Conservation (phyloP, 2,797 vertebrate species). For the Holocentrus rufus region DNA sequence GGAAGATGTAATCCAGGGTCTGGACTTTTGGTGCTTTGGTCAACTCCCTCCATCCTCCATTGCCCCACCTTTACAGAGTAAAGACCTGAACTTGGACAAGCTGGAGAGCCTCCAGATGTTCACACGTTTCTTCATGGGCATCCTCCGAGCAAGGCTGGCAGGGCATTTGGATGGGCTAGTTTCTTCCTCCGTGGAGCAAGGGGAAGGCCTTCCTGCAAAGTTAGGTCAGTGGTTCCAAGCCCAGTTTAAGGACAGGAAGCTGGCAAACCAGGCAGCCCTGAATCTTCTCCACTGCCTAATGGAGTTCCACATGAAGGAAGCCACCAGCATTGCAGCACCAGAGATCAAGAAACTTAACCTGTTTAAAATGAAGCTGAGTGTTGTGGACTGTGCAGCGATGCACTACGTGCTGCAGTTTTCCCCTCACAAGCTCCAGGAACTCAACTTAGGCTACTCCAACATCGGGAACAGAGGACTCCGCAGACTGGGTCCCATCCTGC, state of each 20-base stretch:
- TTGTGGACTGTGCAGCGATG: slow-evolving; percentile 77
- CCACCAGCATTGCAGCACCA: slow-evolving; percentile 65
- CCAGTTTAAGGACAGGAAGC: slow-evolving; percentile 64
- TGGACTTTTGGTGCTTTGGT: slow-evolving; percentile 80
- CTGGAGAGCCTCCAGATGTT: slow-evolving; percentile 80
- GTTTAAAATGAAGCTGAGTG: slow-evolving; percentile 80
- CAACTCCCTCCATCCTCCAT: slow-evolving; percentile 35
- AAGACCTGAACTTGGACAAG: slow-evolving; percentile 42
- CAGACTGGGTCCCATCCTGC: slow-evolving; percentile 72
- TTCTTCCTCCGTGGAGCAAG: slow-evolving; percentile 18
- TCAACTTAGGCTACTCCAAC: slow-evolving; percentile 82
- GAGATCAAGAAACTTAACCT: slow-evolving; percentile 75
- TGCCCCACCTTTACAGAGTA: slow-evolving; percentile 51
- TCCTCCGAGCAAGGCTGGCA: slow-evolving; percentile 64
- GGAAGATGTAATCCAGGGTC: slow-evolving; percentile 67
- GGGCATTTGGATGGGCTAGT: slow-evolving; percentile 72
- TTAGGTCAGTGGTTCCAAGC: slow-evolving; percentile 73
- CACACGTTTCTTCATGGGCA: slow-evolving; percentile 79
- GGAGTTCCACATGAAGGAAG: slow-evolving; percentile 71
- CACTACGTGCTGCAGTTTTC: slow-evolving; percentile 78
- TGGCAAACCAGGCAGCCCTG: slow-evolving; percentile 68
- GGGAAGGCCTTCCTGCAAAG: slow-evolving; percentile 32
- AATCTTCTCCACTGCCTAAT: slow-evolving; percentile 80
- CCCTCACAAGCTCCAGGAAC: slow-evolving; percentile 66
- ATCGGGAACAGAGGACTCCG: slow-evolving; percentile 75